phyloP scores from a whole-genome alignment of 1,140 invertebrate genomes.

The Drosophila sproati region DNA sequence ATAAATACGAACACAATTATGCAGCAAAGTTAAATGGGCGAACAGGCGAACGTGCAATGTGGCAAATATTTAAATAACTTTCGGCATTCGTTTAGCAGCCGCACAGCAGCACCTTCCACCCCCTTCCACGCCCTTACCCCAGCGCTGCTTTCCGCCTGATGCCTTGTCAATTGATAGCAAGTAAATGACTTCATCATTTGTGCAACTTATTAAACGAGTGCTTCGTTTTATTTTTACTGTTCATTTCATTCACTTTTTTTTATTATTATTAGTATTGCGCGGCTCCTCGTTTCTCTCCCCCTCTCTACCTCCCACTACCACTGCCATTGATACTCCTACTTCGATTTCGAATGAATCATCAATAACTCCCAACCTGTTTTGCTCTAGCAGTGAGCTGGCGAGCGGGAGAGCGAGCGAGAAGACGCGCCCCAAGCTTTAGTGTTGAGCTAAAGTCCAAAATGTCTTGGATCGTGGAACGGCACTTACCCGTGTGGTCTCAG shows the following conservation, averaged over 20 bases:
- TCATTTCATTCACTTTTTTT: conserved; percentile 66
- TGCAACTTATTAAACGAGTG: conserved; percentile 50
- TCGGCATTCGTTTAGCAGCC: conserved; percentile 5
- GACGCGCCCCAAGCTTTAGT: conserved; percentile 8
- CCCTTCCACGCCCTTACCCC: too few species aligned
- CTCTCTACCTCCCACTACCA: not conserved
- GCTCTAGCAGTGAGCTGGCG: conserved; percentile 31
- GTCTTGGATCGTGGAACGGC: conserved; percentile 17
- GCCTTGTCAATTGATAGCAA: conserved; percentile 58
- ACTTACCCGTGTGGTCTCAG: conserved; percentile 77
- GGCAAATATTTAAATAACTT: conserved; percentile 55
- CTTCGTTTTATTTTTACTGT: conserved; percentile 38
- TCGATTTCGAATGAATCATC: conserved; percentile 46
- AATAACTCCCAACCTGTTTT: conserved; percentile 61
- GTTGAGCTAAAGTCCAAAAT: conserved; percentile 7
- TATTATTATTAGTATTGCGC: conserved; percentile 39
- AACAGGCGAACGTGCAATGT: conserved; percentile 43
- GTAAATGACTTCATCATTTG: conserved; percentile 70
- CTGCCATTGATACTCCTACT: conserved; percentile 1
- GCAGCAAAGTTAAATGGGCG: conserved; percentile 25
- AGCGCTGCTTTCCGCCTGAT: not conserved
- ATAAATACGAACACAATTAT: conserved; percentile 2
- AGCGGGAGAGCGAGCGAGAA: conserved; percentile 9
- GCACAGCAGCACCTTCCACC: not conserved
- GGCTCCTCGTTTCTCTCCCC: conserved; percentile 9